A percentile compares a stretch with the other conserved stretches of the same genome.
These are phyloP conservation scores for Zoanthus sociatus DNA, from an alignment of 92 coral and sea anemone genomes.

Conservation along the genomic window DNA sequence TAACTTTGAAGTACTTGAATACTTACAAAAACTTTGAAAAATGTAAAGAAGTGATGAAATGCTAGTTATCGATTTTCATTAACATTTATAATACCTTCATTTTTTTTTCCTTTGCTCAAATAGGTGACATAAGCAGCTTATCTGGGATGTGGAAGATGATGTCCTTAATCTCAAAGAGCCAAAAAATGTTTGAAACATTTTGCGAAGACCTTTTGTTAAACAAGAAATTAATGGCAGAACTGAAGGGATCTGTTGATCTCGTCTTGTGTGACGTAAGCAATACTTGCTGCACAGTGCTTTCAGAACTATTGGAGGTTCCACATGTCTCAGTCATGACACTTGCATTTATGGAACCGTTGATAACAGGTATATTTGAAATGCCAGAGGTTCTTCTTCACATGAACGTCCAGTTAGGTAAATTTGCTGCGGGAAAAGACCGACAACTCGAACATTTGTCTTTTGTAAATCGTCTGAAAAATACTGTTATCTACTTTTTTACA, in stretches of 20 bases:
- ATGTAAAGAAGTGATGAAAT: too few species aligned
- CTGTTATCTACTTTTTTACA: background rate
- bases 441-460: constrained; percentile 30
- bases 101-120: background rate
- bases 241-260: constrained; percentile 47
- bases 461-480: constrained; percentile 47
- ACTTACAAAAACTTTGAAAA: too few species aligned
- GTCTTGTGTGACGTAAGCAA: constrained; percentile 51
- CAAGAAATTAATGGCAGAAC: constrained; percentile 26
- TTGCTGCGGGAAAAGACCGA: background rate
- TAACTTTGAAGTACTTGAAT: too few species aligned
- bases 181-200: constrained; percentile 4
- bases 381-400: constrained; percentile 1
- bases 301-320: constrained; percentile 47
- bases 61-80: too few species aligned
- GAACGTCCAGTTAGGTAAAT: constrained; percentile 9
- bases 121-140: constrained; percentile 23
- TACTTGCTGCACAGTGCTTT: constrained; percentile 46
- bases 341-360: constrained; percentile 24
- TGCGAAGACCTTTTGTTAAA: constrained; percentile 52
- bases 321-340: constrained; percentile 37
- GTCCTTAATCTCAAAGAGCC: background rate
- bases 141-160: constrained; percentile 21
- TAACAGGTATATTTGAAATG: background rate
- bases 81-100: background rate